phyloP scores from a whole-genome alignment of 2,888 invertebrate species.

The Boloria euphrosyne region DNA sequence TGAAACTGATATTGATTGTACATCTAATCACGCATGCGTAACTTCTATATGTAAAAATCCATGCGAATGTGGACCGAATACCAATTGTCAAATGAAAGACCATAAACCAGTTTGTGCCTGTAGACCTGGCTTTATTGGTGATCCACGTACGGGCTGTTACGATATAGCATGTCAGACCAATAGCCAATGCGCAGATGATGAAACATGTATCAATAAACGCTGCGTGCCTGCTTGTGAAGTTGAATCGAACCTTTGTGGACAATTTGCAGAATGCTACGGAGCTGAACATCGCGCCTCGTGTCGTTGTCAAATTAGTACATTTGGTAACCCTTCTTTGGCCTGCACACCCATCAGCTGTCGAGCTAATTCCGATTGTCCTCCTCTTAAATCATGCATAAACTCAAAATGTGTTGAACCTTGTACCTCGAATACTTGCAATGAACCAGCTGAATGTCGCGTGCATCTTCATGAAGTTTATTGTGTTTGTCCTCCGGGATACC shows the following conservation, averaged over 20 bases:
- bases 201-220: slow-evolving; percentile 91
- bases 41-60: slow-evolving; percentile 91
- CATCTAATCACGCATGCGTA: slow-evolving; percentile 89
- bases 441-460: slow-evolving; percentile 88
- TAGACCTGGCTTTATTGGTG: slow-evolving; percentile 90
- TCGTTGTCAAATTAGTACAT: slow-evolving; percentile 90
- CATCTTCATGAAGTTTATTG: slow-evolving; percentile 90
- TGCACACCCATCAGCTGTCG: slow-evolving; percentile 92
- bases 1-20: slow-evolving; percentile 89
- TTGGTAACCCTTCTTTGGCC: slow-evolving; percentile 89
- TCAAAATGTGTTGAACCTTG: slow-evolving; percentile 91
- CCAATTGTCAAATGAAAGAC: slow-evolving; percentile 91
- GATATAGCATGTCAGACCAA: slow-evolving; percentile 88
- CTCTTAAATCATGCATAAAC: slow-evolving; percentile 91
- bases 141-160: slow-evolving; percentile 91
- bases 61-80: slow-evolving; percentile 92
- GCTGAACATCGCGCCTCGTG: slow-evolving; percentile 91
- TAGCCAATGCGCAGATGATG: slow-evolving; percentile 90
- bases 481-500: slow-evolving; percentile 90
- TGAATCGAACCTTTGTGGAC: slow-evolving; percentile 87
- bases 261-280: slow-evolving; percentile 90
- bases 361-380: slow-evolving; percentile 90
- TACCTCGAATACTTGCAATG: slow-evolving; percentile 85
- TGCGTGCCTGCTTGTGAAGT: slow-evolving; percentile 91
- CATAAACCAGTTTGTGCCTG: slow-evolving; percentile 95